Base-by-base conservation (phyloP, 2,888 invertebrate genomes). In the Chloromyia formosa region DNA sequence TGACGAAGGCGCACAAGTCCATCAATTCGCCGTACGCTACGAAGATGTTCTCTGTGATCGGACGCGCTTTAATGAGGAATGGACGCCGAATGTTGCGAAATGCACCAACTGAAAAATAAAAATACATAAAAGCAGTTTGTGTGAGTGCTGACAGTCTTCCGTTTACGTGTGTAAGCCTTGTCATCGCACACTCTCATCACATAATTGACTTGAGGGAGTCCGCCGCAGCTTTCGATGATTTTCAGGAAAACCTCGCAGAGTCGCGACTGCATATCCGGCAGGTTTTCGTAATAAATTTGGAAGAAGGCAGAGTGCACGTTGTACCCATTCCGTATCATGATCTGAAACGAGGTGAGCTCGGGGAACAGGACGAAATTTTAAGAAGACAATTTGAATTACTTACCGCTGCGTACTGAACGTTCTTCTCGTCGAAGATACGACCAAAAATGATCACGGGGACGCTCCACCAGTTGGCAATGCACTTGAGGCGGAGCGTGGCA, bases 361-460 rank as follows among this genome's bases (percentile, higher is more conserved):
- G 49, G 1, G 18, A 35, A 1, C 23, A 16, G 27, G 9, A 1
- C 20, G 7, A 22, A 9, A 14, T n/a, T n/a, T 16, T 20, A 68
- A 16, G 12, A 49, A n/a, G 16, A 49, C 12, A n/a, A n/a, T 7
- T 3, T 2, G 16, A 49, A 49, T 20, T 27, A 75, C 75, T 76
- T 72, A 82, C 80, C 3, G 80, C 80, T 9, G 78, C 79, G 76
- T 82, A 81, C 60, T 82, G 82, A 1, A 80, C 2, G 5, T 75
- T 73, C 16, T 79, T 78, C 0, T 60, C 20, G 18, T 79, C 78
- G 27, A 78, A 81, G 45, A 78, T 78, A 12, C 80, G 80, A 0
- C 82, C 83, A 74, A 81, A 83, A n/a, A 83, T 78, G 0, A 82
- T 78, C 1, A 82, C 74, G 3, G 82, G 83, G 12, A 80, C 78